Evolutionary conservation across 2,888 invertebrate genomes (phyloP).

Genomic region (Masnerella sp.): DNA sequence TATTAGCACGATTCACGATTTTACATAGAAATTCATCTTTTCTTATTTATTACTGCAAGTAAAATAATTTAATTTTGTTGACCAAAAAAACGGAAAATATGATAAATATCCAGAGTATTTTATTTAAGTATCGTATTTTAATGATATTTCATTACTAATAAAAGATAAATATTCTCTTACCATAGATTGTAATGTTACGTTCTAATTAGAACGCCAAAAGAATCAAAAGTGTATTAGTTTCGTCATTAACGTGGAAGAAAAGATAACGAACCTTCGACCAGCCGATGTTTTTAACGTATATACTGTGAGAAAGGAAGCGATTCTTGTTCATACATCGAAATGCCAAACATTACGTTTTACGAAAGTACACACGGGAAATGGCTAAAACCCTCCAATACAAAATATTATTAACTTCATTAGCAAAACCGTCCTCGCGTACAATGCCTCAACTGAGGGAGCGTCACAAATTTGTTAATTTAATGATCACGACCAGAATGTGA

Average conservation of each 20-base stretch:
- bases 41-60: too few relatives aligned
- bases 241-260: constrained; percentile 66
- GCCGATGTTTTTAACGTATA: constrained; percentile 60
- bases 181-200: constrained; percentile 39
- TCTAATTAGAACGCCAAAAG: constrained; percentile 68
- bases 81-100: too few relatives aligned
- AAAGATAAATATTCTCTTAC: too few relatives aligned
- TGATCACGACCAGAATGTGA: constrained; percentile 39
- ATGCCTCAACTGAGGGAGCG: background rate
- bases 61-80: too few relatives aligned
- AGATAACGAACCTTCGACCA: constrained; percentile 45
- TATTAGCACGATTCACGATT: too few relatives aligned
- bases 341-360: constrained; percentile 64
- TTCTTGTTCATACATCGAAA: constrained; percentile 62
- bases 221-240: constrained; percentile 67
- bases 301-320: constrained; percentile 52
- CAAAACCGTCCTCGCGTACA: constrained; percentile 6
- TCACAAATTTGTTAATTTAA: constrained; percentile 39
- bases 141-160: too few relatives aligned
- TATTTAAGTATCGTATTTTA: too few relatives aligned
- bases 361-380: constrained; percentile 8
- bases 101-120: too few relatives aligned
- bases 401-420: constrained; percentile 26
- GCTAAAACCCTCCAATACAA: constrained; percentile 8
- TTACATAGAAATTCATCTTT: too few relatives aligned